A percentile compares a stretch with the other conserved stretches of the same genome.
Conservation (phyloP, 2,797 vertebrate genomes). For the Sebastes cheni region DNA sequence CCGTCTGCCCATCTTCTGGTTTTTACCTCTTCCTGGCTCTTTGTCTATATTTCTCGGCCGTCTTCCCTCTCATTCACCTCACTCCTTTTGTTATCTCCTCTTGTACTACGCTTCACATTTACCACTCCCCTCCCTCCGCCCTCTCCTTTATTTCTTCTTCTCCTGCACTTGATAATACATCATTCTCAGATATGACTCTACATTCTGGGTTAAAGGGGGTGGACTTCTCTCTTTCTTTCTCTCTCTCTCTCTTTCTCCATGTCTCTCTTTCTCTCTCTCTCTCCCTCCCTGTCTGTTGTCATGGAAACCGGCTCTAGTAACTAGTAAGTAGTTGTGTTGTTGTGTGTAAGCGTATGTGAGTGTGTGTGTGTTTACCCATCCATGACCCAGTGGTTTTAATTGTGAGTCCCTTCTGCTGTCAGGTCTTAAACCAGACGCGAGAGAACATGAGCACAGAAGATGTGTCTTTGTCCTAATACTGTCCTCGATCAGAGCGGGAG, state of each 20-base stretch:
- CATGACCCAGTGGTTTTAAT: conserved; percentile 70
- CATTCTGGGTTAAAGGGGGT: conserved; percentile 52
- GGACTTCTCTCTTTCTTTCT: conserved; percentile 37
- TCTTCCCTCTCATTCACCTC: conserved; percentile 22
- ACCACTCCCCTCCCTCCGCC: conserved; percentile 30
- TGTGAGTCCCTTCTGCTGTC: conserved; percentile 53
- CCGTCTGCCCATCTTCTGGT: neutral
- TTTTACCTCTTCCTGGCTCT: neutral
- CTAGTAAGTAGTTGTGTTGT: conserved; percentile 72
- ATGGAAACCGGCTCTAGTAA: conserved; percentile 93
- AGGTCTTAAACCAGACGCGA: conserved; percentile 48
- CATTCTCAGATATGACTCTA: conserved; percentile 61
- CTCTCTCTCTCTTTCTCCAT: neutral
- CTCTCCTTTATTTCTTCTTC: conserved; percentile 39
- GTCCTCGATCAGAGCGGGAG: conserved; percentile 60
- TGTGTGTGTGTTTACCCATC: conserved; percentile 49
- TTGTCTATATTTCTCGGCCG: conserved; percentile 9
- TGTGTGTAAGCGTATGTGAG: neutral
- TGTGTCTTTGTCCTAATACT: conserved; percentile 20
- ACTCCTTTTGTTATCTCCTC: conserved; percentile 38
- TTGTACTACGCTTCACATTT: conserved; percentile 19
- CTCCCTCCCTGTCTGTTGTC: conserved; percentile 88
- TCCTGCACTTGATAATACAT: conserved; percentile 49
- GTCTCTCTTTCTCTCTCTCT: conserved; percentile 4
- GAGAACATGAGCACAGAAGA: neutral